Conservation (phyloP, 2,888 invertebrate genomes). For the Acleris holmiana region DNA sequence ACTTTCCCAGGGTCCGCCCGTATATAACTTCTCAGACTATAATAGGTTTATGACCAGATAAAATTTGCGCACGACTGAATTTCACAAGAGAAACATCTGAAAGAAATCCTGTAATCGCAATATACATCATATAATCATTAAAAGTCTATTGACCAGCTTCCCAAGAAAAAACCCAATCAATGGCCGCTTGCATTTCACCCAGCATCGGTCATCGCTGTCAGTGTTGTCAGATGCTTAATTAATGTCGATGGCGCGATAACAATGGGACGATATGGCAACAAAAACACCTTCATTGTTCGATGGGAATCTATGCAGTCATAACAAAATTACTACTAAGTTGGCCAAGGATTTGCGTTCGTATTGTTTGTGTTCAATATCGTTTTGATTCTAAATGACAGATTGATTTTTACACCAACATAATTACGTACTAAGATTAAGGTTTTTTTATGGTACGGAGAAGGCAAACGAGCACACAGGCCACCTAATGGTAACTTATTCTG, state of each 20-base stretch:
- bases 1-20: too few relatives aligned
- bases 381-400: too few relatives aligned
- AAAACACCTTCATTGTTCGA: constrained; percentile 53
- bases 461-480: too few relatives aligned
- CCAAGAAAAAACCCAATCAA: constrained; percentile 25
- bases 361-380: constrained; percentile 13
- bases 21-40: too few relatives aligned
- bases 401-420: too few relatives aligned
- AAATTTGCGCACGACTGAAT: constrained; percentile 1
- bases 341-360: constrained; percentile 49
- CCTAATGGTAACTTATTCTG: too few relatives aligned
- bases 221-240: constrained; percentile 36
- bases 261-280: constrained; percentile 51
- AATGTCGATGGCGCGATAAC: constrained; percentile 41
- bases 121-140: constrained; percentile 9
- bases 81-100: constrained; percentile 4
- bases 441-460: too few relatives aligned
- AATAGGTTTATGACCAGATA: too few relatives aligned
- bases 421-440: too few relatives aligned
- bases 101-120: constrained; percentile 20
- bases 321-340: constrained; percentile 50
- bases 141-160: constrained; percentile 12
- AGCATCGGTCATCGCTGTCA: constrained; percentile 43
- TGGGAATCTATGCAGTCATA: constrained; percentile 47
- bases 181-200: constrained; percentile 30